Percentiles rank a stretch among this genome's conserved stretches.
Evolutionary conservation across 2,888 invertebrate genomes (phyloP).

Genomic region (Campaea margaritaria): DNA sequence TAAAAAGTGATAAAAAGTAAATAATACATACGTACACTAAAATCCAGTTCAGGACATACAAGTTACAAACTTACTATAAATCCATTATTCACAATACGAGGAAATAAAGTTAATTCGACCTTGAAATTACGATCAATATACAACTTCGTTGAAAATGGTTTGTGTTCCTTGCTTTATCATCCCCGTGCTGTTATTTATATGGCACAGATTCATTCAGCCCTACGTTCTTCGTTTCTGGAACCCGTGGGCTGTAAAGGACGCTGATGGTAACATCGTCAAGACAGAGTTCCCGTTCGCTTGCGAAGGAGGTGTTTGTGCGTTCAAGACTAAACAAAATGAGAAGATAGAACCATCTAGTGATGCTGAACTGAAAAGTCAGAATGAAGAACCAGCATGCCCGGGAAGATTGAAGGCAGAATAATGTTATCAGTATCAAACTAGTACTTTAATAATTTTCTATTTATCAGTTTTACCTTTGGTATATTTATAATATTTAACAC

Average conservation of each 20-base stretch:
- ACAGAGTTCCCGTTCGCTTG: conserved; percentile 87
- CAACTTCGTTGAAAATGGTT: conserved; percentile 84
- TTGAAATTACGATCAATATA: conserved; percentile 2
- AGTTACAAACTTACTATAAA: too few relatives aligned
- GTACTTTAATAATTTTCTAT: too few relatives aligned
- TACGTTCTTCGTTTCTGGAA: conserved; percentile 93
- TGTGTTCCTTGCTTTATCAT: conserved; percentile 95
- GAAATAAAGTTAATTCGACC: not conserved
- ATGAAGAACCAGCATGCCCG: conserved; percentile 23
- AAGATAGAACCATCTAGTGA: conserved; percentile 47
- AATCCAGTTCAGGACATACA: too few relatives aligned
- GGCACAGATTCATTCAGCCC: conserved; percentile 94
- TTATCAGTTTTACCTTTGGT: too few relatives aligned
- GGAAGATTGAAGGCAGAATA: conserved; percentile 36
- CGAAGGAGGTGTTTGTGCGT: conserved; percentile 84
- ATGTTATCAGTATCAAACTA: not conserved
- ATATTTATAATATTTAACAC: too few relatives aligned
- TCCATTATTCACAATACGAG: too few relatives aligned
- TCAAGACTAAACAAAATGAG: conserved; percentile 53
- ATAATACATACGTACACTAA: too few relatives aligned
- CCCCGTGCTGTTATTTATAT: conserved; percentile 92
- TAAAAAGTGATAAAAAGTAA: too few relatives aligned
- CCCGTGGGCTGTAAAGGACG: conserved; percentile 89
- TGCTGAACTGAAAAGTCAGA: conserved; percentile 37
- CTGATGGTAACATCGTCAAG: conserved; percentile 83